Evolutionary conservation across 2,797 vertebrate species (phyloP), one percentile per base, ranked within the genome.

Genomic region (Rhincodon typus): DNA sequence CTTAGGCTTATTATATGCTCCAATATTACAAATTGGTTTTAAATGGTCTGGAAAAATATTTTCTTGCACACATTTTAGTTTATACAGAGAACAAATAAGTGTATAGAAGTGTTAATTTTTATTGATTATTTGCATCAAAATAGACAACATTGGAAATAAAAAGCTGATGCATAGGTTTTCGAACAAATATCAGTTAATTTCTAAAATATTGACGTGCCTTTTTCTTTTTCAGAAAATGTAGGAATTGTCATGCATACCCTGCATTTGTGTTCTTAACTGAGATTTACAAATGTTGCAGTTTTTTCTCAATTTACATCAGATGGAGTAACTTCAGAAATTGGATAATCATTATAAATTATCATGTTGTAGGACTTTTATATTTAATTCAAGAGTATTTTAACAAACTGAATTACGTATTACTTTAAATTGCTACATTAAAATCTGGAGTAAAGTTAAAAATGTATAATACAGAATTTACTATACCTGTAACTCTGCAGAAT

Each of bases 401-500:
- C 21, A 38, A 25, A 93, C 27, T 3, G 23, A 12, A 13, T 46
- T 62, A 91, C 7, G 1, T 74, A 1, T 74, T 74, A 74, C 30
- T 88, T 88, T 34, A 88, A 88, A 88, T 12, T 62, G 25, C 7
- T 0, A 34, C 7, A 67, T 67, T 25, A 23, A 53, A 93, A 67
- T 67, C 5, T 21, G 5, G 42, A 23, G 19, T 46, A 42, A 84
- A 42, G 62, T 90, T 34, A 15, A 90, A 27, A 50, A 27, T 46
- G 57, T 66, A 53, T 53, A 62, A 34, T 53, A 17, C 25, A 74
- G 23, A 21, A 46, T 66, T 94, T 94, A 94, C 42, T 86, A 21
- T 96, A 99, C 98, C 99, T 99, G 98, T 62, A 97, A 97, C 96
- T 98, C 98, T 93, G 97, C 97, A 95, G 97, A 97, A 96, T 97